Conservation (phyloP, 2,797 vertebrate genomes). For the Characodon lateralis region DNA sequence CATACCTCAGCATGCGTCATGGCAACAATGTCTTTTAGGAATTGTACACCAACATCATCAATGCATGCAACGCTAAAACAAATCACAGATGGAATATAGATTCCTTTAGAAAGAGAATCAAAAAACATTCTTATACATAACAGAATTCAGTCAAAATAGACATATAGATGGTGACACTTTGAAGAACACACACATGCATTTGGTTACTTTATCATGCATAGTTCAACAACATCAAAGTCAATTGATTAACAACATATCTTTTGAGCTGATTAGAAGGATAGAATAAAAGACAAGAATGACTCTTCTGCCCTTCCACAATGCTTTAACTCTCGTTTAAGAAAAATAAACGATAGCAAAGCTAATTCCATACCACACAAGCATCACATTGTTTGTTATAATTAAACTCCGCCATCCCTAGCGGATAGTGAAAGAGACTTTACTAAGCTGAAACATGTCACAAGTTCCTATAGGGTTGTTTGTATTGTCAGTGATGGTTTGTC, state of each 20-base stretch:
- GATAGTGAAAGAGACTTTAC: constrained; percentile 58
- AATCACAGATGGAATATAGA: no score
- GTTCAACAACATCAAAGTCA: constrained; percentile 27
- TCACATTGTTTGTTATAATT: constrained; percentile 70
- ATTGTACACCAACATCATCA: no score
- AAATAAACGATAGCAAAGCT: constrained; percentile 31
- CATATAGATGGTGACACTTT: background rate
- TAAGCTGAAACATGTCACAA: constrained; percentile 61
- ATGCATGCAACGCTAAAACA: no score
- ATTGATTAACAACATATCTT: constrained; percentile 17
- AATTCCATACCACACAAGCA: constrained; percentile 48
- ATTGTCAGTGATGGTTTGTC: constrained; percentile 77
- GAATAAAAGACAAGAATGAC: constrained; percentile 26
- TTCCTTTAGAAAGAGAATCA: background rate
- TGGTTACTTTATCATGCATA: constrained; percentile 21
- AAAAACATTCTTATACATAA: background rate
- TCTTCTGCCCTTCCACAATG: constrained; percentile 22
- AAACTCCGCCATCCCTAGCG: constrained; percentile 60
- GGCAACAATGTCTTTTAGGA: background rate
- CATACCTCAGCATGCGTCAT: background rate
- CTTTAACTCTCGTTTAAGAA: constrained; percentile 18
- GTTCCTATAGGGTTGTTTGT: constrained; percentile 66
- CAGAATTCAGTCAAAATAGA: background rate
- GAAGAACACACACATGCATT: constrained; percentile 1
- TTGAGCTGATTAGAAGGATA: constrained; percentile 26